Base-by-base conservation (phyloP, 2,113 vertebrate species). In the Sander vitreus region DNA sequence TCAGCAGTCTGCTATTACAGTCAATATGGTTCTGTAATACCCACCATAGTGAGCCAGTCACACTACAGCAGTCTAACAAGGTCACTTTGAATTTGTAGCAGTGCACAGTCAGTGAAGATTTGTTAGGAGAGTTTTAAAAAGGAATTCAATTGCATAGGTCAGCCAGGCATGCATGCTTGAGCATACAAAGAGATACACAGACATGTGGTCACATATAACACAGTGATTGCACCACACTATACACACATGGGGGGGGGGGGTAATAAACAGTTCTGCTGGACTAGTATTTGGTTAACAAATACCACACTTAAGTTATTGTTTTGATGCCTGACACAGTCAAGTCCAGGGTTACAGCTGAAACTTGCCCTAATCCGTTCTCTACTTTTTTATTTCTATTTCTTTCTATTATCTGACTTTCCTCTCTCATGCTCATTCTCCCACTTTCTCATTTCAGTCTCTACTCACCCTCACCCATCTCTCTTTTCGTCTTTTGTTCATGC, bases 401-500 rank as follows among this genome's bases (percentile, higher is more conserved):
- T 59, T n/a, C 48, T 2, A 21, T 51, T 68, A 74, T 84, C 69
- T 65, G 11, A 71, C n/a, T 51, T 51, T 47, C 63, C 23, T 51
- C 67, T 68, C n/a, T 1, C 48, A 58, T 4, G 30, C 66, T 68
- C 36, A 76, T n/a, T 33, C 58, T 68, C 48, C 55, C 27, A 30
- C 67, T 48, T 68, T 83, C 63, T 80, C 72, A 53, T 83, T 84
- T 82, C 23, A 51, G 30, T 67, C 62, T 36, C 73, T 12, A 71
- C 33, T 36, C 19, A 45, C 63, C 65, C 50, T 78, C 67, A 59
- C 43, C 74, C 67, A 43, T 74, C 78, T 78, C 65, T 83, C 64
- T 79, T 84, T 73, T 72, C 57, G 75, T 69, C 88, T 77, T 87
- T 91, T 90, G 84, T 93, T 93, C 89, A 87, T 77, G 86, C 92